Percentiles rank a stretch among this genome's conserved stretches.
These are phyloP conservation scores for Cathartes aura DNA, from an alignment of 2,113 vertebrate genomes.

Conservation along the genomic window DNA sequence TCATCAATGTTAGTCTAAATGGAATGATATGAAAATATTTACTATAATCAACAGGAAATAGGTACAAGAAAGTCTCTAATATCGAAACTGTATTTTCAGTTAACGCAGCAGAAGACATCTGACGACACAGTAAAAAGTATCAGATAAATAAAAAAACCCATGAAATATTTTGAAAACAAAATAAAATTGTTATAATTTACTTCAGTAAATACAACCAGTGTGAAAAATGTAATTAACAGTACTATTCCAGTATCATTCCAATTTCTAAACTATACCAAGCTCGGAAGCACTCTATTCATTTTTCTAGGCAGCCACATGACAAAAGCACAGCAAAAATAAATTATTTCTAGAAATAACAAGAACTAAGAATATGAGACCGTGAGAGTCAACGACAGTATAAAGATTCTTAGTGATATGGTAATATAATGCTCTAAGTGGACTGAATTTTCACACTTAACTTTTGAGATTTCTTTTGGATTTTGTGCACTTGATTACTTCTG, in stretches of 20 bases:
- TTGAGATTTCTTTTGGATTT: background rate
- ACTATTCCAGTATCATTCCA: background rate
- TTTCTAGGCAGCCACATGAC: background rate
- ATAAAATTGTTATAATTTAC: background rate
- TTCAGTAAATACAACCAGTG: background rate
- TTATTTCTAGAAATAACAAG: background rate
- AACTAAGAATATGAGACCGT: background rate
- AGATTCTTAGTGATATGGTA: background rate
- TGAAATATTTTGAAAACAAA: background rate
- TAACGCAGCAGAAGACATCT: background rate
- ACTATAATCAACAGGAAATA: background rate
- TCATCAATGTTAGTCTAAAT: background rate
- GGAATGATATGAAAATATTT: background rate
- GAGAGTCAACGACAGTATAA: background rate
- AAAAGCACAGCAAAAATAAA: background rate
- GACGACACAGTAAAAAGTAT: background rate
- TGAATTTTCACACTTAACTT: conserved; percentile 5
- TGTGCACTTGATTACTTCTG: conserved; percentile 29
- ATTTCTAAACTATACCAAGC: background rate
- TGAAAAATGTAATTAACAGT: background rate
- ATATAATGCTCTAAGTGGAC: background rate
- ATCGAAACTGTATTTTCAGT: background rate
- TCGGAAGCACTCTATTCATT: background rate
- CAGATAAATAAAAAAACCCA: background rate
- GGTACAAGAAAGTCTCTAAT: background rate